Percentiles rank a stretch among this genome's conserved stretches.
Conservation (phyloP, 2,888 invertebrate genomes). For the Criorhina ranunculi region DNA sequence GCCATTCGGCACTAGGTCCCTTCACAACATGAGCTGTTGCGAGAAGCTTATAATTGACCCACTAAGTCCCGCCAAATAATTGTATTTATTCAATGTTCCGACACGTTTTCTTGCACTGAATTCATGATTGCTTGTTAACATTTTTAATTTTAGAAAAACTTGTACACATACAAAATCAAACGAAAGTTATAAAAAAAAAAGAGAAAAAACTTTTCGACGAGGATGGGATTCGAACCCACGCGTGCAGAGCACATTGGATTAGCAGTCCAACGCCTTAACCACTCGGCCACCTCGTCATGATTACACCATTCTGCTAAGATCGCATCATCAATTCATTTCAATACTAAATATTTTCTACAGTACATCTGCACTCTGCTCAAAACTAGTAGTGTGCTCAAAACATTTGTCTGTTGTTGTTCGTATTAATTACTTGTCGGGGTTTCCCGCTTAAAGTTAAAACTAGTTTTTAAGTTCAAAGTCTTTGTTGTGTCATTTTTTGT, state of each 20-base stretch:
- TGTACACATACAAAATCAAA: neutral
- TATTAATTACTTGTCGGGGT: neutral
- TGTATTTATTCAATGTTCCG: no score
- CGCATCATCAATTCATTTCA: neutral
- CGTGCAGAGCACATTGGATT: conserved; percentile 95
- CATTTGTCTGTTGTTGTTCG: neutral
- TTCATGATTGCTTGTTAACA: no score
- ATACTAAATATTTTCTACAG: neutral
- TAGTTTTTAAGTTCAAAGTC: neutral
- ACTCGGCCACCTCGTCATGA: conserved; percentile 92
- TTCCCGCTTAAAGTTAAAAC: neutral
- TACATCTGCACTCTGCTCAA: neutral
- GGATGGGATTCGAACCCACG: conserved; percentile 95
- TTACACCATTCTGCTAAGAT: conserved; percentile 13
- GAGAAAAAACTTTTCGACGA: conserved; percentile 85
- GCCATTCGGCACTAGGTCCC: no score
- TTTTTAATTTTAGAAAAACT: no score
- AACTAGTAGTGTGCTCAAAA: neutral
- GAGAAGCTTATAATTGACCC: no score
- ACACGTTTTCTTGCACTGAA: no score
- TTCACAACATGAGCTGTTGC: no score
- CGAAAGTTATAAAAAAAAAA: neutral
- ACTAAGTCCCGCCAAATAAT: no score
- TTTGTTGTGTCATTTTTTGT: neutral
- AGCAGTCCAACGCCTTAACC: conserved; percentile 95